Evolutionary conservation across 2,888 invertebrate genomes (phyloP).

Genomic region (Falcaria lacertinaria): DNA sequence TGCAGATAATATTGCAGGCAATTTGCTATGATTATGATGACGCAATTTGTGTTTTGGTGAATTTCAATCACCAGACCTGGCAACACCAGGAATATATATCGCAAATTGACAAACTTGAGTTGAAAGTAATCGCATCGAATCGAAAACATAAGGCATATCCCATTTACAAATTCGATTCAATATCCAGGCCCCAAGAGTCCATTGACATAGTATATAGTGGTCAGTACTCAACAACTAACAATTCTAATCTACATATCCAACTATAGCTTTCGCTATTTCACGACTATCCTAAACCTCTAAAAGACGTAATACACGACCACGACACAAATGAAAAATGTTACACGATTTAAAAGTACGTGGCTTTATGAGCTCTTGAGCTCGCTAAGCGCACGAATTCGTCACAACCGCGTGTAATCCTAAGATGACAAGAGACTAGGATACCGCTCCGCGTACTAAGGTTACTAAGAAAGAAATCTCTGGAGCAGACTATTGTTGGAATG

Average conservation of each 20-base stretch:
- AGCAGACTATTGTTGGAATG: constrained; percentile 45
- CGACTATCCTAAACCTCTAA: too few relatives aligned
- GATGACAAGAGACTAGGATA: constrained; percentile 46
- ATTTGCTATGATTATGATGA: constrained; percentile 4
- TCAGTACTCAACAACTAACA: too few relatives aligned
- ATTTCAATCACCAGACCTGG: too few relatives aligned
- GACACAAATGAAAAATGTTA: constrained; percentile 24
- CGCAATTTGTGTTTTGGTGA: constrained; percentile 1
- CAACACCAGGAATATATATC: too few relatives aligned
- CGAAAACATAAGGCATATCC: too few relatives aligned
- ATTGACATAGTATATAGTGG: too few relatives aligned
- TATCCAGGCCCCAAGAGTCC: too few relatives aligned
- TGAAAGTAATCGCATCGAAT: too few relatives aligned
- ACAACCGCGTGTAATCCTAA: constrained; percentile 36
- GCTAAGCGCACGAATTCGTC: constrained; percentile 37
- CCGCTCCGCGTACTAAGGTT: constrained; percentile 28
- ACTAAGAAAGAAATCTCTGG: constrained; percentile 61
- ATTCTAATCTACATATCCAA: too few relatives aligned
- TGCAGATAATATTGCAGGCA: constrained; percentile 5
- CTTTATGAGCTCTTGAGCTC: constrained; percentile 13
- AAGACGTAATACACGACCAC: constrained; percentile 8
- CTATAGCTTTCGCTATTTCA: too few relatives aligned
- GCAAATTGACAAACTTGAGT: too few relatives aligned
- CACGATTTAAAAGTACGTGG: constrained; percentile 18
- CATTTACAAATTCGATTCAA: too few relatives aligned